Evolutionary conservation across 2,888 invertebrate genomes (phyloP), one percentile per base, ranked within the genome.

Genomic region (Xylocampa areola): DNA sequence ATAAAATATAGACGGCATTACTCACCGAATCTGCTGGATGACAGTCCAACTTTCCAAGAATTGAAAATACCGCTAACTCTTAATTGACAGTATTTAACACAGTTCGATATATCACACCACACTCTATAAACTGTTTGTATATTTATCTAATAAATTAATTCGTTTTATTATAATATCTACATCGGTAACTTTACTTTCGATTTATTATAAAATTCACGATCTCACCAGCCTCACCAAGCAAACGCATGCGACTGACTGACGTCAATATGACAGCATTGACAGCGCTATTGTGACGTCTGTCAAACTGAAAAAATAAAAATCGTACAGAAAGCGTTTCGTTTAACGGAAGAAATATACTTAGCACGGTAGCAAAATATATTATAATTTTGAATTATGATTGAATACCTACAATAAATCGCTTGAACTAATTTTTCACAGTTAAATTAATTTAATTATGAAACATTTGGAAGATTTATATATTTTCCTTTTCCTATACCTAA

Each of bases 11-110:
- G 79, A 76, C 11, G n/a, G 74, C 68, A 88, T 90, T 91, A 91
- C 91, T 91, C 89, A 91, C 91, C 89, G 80, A 87, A 86, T 82
- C 79, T 79, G 77, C 77, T 82, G 86, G 79, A 86, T 86, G 85
- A 85, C 88, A 85, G 89, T 88, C 90, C 90, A 86, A 89, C 86
- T 88, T 92, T 91, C 91, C 86, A 81, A 88, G 90, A 90, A 90
- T 84, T 86, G 78, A 75, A 80, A 84, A 80, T 81, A 82, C 78
- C 81, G 82, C 81, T 79, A 82, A 79, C 76, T 79, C 67, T 68
- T 67, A 68, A 58, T 52, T 71, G 61, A 73, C 61, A 72, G 69
- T 68, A 68, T 69, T 60, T 58, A 66, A 60, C 86, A 89, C 86
- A 85, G 84, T 84, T 85, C 81, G 54, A 76, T 76, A 72, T 66